Base-by-base conservation (phyloP, 2,888 invertebrate species). In the Heliconius sara region DNA sequence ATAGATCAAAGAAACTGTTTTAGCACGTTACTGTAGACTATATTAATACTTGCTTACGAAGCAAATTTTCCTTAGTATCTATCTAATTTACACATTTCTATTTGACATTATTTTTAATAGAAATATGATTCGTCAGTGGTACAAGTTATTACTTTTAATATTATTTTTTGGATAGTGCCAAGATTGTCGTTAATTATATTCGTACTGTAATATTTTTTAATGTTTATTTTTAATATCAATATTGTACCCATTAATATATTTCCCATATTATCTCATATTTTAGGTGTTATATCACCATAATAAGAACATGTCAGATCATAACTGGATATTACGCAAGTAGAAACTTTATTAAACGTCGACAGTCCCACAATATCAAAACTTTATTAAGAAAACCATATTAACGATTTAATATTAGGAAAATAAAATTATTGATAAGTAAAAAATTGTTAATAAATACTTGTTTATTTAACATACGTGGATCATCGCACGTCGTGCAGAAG, bases 401-500 rank as follows among this genome's bases (percentile, higher is more conserved):
- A 70, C n/a, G 13, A 0, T 16, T 25, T 43, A 47, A 16, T 3
- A 43, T 47, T 70, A 47, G 10, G n/a, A 60, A 60, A n/a, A n/a
- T 43, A 6, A 16, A 43, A 70, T 43, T 47, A 47, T 19, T 43
- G 43, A 70, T 43, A 70, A 30, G 25, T 27, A 66, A 19, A 22
- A 65, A 47, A 75, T 25, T 34, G 25, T 25, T 65, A 65, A 10
- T 19, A 75, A 65, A 47, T 65, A 30, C 27, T 65, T 65, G 63
- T 75, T 47, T 65, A 65, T 47, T 60, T 85, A 89, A 93, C 93
- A 91, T 93, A 92, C 95, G 94, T 92, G 89, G 94, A 89, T 92
- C 94, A 94, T 93, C 89, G 92, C 93, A 92, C 91, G 93, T 89
- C 85, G 91, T 88, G 89, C 89, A 88, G 91, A 87, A 90, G 91